These are phyloP conservation scores for Eulithis testata DNA, from an alignment of 2,888 invertebrate genomes.

Conservation along the genomic window DNA sequence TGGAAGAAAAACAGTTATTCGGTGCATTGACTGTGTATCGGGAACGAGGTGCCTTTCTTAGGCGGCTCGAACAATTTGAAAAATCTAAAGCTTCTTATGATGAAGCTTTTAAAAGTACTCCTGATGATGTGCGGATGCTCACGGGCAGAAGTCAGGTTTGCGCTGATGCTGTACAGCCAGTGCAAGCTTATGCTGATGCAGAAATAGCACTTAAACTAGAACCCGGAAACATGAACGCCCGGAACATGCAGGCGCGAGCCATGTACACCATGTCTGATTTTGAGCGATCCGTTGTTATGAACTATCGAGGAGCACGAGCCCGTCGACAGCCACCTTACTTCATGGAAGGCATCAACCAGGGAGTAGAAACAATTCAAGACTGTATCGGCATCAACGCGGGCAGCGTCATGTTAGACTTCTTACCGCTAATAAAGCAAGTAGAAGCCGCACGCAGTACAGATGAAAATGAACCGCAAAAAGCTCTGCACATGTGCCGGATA, in stretches of 20 bases:
- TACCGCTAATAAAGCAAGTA: conserved; percentile 71
- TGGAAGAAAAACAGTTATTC: conserved; percentile 73
- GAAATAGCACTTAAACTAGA: conserved; percentile 73
- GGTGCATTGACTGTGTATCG: conserved; percentile 76
- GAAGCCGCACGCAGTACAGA: conserved; percentile 55
- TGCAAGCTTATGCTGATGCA: conserved; percentile 74
- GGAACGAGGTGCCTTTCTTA: conserved; percentile 71
- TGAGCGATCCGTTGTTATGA: conserved; percentile 77
- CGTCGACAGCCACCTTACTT: conserved; percentile 76
- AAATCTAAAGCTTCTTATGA: conserved; percentile 75
- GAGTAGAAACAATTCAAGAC: conserved; percentile 76
- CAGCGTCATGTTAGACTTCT: conserved; percentile 72
- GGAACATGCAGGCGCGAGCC: conserved; percentile 76
- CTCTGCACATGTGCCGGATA: conserved; percentile 67
- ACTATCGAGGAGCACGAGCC: conserved; percentile 65
- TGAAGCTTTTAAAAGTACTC: conserved; percentile 64
- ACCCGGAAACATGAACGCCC: conserved; percentile 73
- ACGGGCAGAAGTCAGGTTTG: conserved; percentile 76
- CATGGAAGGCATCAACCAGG: conserved; percentile 77
- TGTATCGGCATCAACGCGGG: conserved; percentile 77
- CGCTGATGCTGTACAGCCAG: conserved; percentile 72
- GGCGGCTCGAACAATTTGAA: conserved; percentile 75
- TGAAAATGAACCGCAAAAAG: conserved; percentile 57
- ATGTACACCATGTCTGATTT: conserved; percentile 79
- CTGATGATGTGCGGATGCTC: conserved; percentile 70